phyloP scores from a whole-genome alignment of 1,140 invertebrate species.

The Diprion similis region DNA sequence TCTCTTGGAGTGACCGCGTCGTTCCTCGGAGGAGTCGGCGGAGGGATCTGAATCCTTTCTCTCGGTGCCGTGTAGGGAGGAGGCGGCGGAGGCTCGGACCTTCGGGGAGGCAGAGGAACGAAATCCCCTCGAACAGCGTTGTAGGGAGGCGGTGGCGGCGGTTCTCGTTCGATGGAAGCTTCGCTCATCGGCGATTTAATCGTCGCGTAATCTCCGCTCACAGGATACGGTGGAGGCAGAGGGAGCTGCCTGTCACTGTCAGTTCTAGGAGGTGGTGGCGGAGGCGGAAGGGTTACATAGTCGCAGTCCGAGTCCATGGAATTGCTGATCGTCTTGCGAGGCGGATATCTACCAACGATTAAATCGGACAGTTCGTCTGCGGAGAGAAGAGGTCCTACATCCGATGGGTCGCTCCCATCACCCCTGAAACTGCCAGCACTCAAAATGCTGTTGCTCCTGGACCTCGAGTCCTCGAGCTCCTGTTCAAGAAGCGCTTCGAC shows the following conservation, averaged over 20 bases:
- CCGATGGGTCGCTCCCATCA: conserved; percentile 85
- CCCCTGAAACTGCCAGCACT: conserved; percentile 81
- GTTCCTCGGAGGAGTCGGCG: conserved; percentile 56
- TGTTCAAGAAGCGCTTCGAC: conserved; percentile 30
- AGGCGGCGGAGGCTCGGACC: conserved; percentile 48
- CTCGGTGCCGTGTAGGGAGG: conserved; percentile 48
- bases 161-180: conserved; percentile 35
- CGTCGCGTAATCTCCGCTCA: conserved; percentile 40
- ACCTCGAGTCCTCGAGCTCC: conserved; percentile 48
- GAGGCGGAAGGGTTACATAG: conserved; percentile 81
- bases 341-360: conserved; percentile 82
- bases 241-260: conserved; percentile 65
- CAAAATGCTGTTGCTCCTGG: conserved; percentile 77
- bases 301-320: conserved; percentile 88
- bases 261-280: conserved; percentile 69
- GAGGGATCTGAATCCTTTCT: conserved; percentile 55
- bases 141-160: conserved; percentile 51
- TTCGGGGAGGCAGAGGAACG: conserved; percentile 47
- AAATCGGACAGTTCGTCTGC: conserved; percentile 82
- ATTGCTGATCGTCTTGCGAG: conserved; percentile 78
- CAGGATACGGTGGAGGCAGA: conserved; percentile 51
- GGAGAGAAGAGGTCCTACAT: conserved; percentile 76
- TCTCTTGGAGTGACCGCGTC: conserved; percentile 55
- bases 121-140: conserved; percentile 47
- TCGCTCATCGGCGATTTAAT: conserved; percentile 38